phyloP scores from a whole-genome alignment of 2,888 invertebrate species.

The Strigamia crassipes region DNA sequence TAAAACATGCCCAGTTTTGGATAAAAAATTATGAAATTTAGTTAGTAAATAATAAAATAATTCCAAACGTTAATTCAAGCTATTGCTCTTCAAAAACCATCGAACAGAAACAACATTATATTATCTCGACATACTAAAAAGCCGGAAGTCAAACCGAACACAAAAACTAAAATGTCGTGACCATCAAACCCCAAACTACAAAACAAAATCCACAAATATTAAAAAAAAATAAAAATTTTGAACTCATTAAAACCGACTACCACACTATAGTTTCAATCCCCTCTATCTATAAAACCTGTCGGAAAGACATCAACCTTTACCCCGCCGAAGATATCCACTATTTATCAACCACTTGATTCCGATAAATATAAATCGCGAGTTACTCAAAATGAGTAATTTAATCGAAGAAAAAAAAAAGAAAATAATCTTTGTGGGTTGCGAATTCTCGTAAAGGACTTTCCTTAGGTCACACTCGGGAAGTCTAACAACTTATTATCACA shows the following conservation, averaged over 20 bases:
- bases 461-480: background rate
- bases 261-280: background rate
- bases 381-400: background rate
- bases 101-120: too few relatives aligned
- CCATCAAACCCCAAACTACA: background rate
- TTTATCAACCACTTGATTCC: background rate
- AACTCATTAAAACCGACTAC: background rate
- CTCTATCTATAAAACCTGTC: background rate
- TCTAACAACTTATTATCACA: slow-evolving; percentile 20
- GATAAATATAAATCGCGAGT: background rate
- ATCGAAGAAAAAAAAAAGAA: background rate
- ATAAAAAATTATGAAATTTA: too few relatives aligned
- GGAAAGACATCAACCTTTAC: background rate
- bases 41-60: too few relatives aligned
- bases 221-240: background rate
- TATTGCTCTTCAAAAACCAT: too few relatives aligned
- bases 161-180: background rate
- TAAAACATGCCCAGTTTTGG: too few relatives aligned
- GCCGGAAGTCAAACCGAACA: too few relatives aligned
- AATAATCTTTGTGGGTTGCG: background rate
- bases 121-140: too few relatives aligned
- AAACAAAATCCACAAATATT: background rate
- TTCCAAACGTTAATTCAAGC: too few relatives aligned
- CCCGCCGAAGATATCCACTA: background rate
- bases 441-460: background rate